These are phyloP conservation scores for Pogonocherus hispidulus DNA, from an alignment of 2,888 invertebrate species.

Conservation along the genomic window DNA sequence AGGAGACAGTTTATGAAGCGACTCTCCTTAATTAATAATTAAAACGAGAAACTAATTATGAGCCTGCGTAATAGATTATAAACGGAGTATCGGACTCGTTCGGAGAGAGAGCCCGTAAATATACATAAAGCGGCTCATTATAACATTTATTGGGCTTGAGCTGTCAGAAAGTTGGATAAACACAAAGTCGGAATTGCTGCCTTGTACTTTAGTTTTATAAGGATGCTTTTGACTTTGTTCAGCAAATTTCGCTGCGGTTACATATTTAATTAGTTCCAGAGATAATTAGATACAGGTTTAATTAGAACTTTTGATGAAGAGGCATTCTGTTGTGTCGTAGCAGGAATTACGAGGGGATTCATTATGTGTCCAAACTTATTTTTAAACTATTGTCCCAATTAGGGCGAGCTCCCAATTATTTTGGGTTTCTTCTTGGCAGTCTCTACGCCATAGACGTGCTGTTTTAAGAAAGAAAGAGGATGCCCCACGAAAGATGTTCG, in stretches of 20 bases:
- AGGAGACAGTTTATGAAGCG: constrained; percentile 59
- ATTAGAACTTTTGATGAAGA: constrained; percentile 70
- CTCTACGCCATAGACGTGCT: constrained; percentile 35
- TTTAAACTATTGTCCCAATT: constrained; percentile 59
- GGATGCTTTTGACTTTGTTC: constrained; percentile 63
- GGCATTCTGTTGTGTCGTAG: constrained; percentile 58
- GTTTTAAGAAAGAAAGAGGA: too few relatives aligned
- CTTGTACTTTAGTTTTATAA: constrained; percentile 66
- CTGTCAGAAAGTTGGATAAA: constrained; percentile 66
- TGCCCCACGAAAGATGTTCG: too few relatives aligned
- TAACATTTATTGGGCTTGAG: constrained; percentile 66
- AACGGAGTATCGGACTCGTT: constrained; percentile 64
- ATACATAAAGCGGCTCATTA: constrained; percentile 62
- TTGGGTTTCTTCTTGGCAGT: constrained; percentile 51
- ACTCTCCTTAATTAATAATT: constrained; percentile 67
- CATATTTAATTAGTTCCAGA: constrained; percentile 67
- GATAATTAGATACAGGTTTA: constrained; percentile 68
- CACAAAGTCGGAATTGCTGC: constrained; percentile 64
- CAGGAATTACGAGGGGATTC: constrained; percentile 55
- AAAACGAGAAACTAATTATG: constrained; percentile 68
- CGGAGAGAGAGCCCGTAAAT: constrained; percentile 43
- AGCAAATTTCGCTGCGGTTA: constrained; percentile 63
- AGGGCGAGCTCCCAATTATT: constrained; percentile 59
- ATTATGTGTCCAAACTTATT: constrained; percentile 56
- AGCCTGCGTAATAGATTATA: constrained; percentile 65